Evolutionary conservation across 2,797 vertebrate species (phyloP).

Genomic region (Onychomys arenicola): DNA sequence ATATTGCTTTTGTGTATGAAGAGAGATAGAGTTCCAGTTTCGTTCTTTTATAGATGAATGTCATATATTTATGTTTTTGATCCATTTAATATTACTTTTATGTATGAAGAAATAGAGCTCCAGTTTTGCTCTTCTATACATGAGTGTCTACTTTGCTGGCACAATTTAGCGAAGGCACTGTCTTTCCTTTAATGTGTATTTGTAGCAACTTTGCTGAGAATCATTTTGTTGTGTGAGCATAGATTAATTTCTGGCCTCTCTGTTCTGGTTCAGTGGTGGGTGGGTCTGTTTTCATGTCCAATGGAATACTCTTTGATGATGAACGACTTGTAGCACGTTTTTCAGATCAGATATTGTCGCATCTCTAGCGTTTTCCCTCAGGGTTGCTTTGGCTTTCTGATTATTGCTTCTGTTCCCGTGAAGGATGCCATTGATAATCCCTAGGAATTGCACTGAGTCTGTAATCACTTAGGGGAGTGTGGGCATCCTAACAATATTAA

Average conservation of each 20-base stretch:
- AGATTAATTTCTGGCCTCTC: not conserved
- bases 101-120: not conserved
- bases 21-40: not conserved
- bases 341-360: not conserved
- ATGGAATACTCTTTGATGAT: not conserved
- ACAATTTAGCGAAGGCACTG: not conserved
- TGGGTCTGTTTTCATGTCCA: not conserved
- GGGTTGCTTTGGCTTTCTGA: not conserved
- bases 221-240: not conserved
- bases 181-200: not conserved
- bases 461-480: not conserved
- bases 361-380: not conserved
- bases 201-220: not conserved
- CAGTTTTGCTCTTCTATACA: not conserved
- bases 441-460: not conserved
- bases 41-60: no score
- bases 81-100: not conserved
- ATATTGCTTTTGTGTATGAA: not conserved
- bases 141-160: not conserved
- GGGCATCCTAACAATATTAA: not conserved
- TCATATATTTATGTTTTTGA: not conserved
- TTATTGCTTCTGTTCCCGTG: not conserved
- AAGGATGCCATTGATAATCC: not conserved
- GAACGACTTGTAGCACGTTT: not conserved
- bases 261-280: not conserved